These are phyloP conservation scores for Antechinus flavipes DNA, from an alignment of 2,113 vertebrate genomes.

Conservation along the genomic window DNA sequence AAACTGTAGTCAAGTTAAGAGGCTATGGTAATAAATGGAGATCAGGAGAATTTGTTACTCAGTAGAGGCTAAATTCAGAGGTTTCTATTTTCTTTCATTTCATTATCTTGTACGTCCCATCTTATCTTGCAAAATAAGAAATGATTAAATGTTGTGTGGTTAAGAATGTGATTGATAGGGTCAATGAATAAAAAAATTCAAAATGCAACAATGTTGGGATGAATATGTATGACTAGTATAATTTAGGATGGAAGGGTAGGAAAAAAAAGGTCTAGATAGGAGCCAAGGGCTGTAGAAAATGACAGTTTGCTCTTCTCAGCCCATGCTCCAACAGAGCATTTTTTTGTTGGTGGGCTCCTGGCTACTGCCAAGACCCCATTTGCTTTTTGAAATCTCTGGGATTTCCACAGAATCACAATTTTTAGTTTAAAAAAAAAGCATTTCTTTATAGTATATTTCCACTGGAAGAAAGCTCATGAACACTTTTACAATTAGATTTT, in stretches of 20 bases:
- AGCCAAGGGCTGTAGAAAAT: neutral
- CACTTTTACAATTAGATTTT: neutral
- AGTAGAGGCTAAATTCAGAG: neutral
- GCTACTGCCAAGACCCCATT: neutral
- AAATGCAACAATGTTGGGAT: neutral
- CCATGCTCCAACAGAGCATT: neutral
- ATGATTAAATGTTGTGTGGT: neutral
- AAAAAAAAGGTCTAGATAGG: neutral
- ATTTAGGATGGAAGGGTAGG: neutral
- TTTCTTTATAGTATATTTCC: neutral
- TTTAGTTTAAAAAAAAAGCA: neutral
- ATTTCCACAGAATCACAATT: neutral
- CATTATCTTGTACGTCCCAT: neutral
- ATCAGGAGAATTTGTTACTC: neutral
- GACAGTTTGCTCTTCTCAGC: neutral
- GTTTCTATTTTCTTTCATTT: neutral
- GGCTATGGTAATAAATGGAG: neutral
- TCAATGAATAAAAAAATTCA: neutral
- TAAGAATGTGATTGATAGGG: neutral
- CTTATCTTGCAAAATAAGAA: neutral
- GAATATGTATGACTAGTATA: neutral
- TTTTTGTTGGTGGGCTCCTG: neutral
- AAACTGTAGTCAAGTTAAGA: neutral
- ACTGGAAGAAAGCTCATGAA: neutral
- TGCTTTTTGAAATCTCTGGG: neutral